Evolutionary conservation across 2,797 vertebrate genomes (phyloP), one percentile per base, ranked within the genome.

Genomic region (Tamandua tetradactyla): DNA sequence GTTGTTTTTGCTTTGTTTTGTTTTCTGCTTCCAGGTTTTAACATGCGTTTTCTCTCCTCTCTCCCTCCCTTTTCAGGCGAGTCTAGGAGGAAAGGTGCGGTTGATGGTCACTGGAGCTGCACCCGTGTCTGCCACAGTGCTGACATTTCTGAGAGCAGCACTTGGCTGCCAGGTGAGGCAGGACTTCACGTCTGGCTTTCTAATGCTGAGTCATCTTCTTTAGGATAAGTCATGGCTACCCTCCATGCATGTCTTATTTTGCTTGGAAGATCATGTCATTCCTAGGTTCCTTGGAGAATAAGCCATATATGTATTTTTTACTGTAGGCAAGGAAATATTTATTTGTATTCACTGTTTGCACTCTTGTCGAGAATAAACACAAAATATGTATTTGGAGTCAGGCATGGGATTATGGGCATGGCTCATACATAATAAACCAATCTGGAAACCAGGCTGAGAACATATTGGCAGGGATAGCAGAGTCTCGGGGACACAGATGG

Each of bases 91-190:
- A 49, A 98, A 96, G 23, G 99, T 99, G 92, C 98, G 98, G 89
- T 97, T 99, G 85, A 99, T 99, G 98, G 0, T 99, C 62, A 99
- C 99, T 2, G 99, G 99, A 96, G 99, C 99, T 0, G 99, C 99
- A 0, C 99, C 99, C 0, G 99, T 99, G 75, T 99, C 99, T 22
- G 98, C 99, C 10, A 99, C 98, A 2, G 99, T 99, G 32, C 98
- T 99, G 94, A 99, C 99, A 0, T 99, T 99, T 96, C 98, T 99
- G 62, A 98, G 99, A 93, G 97, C 99, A 2, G 99, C 99, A 22
- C 98, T 99, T 40, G 99, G 99, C 91, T 99, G 99, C 98, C 99
- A 99, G 99, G 99, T 99, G 92, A 98, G 98, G 71, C 40, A 4
- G 2, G 3, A 13, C 9, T 10, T 66, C 76, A 7, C 4, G 1